Percentiles rank a stretch among this genome's conserved stretches.
These are phyloP conservation scores for Ploceus nigricollis DNA, from an alignment of 2,113 vertebrate species.

Conservation along the genomic window DNA sequence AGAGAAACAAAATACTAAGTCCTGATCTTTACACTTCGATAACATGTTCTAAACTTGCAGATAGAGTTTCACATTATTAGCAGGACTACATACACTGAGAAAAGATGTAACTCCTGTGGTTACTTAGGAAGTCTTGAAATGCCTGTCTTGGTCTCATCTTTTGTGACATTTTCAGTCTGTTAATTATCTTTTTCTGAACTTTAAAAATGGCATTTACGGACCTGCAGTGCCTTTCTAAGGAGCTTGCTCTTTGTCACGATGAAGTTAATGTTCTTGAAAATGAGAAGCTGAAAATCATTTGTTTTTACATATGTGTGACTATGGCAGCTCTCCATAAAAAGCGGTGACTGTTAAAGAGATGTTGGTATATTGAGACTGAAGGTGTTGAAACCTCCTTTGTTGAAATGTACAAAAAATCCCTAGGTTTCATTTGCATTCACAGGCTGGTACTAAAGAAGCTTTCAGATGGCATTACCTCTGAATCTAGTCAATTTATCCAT, in stretches of 20 bases:
- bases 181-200: slow-evolving; percentile 35
- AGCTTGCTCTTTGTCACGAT: not conserved
- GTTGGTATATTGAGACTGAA: not conserved
- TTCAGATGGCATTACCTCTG: not conserved
- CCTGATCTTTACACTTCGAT: not conserved
- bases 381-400: not conserved
- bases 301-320: not conserved
- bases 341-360: not conserved
- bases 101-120: not conserved
- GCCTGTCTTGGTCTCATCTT: not conserved
- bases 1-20: not conserved
- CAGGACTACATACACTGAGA: not conserved
- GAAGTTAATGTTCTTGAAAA: slow-evolving; percentile 8
- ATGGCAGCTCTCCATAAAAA: not conserved
- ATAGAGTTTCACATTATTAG: not conserved
- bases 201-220: not conserved
- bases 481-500: not conserved
- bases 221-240: not conserved
- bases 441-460: not conserved
- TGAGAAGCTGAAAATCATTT: not conserved
- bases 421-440: not conserved
- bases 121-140: not conserved
- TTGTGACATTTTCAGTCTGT: slow-evolving; percentile 29
- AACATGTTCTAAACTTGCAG: not conserved
- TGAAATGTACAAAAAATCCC: not conserved